Evolutionary conservation across 2,888 invertebrate genomes (phyloP), one percentile per base, ranked within the genome.

Genomic region (Caenorhabditis sp.): DNA sequence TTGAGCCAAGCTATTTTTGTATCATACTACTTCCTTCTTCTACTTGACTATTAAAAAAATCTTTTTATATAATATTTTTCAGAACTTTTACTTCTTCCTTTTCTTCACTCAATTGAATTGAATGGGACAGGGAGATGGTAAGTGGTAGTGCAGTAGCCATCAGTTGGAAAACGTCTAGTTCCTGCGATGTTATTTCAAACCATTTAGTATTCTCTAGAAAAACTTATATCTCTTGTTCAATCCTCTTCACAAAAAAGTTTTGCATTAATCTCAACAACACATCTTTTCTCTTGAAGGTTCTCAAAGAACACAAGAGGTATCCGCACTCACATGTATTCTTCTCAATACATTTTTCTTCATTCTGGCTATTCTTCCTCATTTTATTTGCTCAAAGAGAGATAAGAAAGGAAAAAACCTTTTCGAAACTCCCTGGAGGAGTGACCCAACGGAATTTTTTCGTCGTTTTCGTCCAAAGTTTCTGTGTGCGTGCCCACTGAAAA

Each of bases 81-180:
- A n/a, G 20, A 46, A 45, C 13, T 11, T 24, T n/a, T 9, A 7
- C 30, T 5, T 30, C 5, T 30, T 30, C 26, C 2, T 39, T 5
- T 17, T 20, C 27, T 17, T 11, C 6, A 30, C 26, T 22, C 8
- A 66, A 46, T 56, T 68, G 50, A 9, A 68, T 68, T 58, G 68
- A 68, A 68, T 68, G 68, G 68, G 58, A 32, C 58, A 30, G 39
- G 43, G 43, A 26, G 52, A 68, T 68, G 68, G 68, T 58, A 32
- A 68, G 68, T 55, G n/a, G n/a, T n/a, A n/a, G n/a, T n/a, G n/a
- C n/a, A n/a, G n/a, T n/a, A n/a, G n/a, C n/a, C n/a, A n/a, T n/a
- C n/a, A n/a, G n/a, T n/a, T n/a, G n/a, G n/a, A n/a, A n/a, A n/a
- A n/a, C n/a, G n/a, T n/a, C n/a, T n/a, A n/a, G n/a, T n/a, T n/a